Base-by-base conservation (phyloP, 2,888 invertebrate genomes). In the Ariolimax columbianus region DNA sequence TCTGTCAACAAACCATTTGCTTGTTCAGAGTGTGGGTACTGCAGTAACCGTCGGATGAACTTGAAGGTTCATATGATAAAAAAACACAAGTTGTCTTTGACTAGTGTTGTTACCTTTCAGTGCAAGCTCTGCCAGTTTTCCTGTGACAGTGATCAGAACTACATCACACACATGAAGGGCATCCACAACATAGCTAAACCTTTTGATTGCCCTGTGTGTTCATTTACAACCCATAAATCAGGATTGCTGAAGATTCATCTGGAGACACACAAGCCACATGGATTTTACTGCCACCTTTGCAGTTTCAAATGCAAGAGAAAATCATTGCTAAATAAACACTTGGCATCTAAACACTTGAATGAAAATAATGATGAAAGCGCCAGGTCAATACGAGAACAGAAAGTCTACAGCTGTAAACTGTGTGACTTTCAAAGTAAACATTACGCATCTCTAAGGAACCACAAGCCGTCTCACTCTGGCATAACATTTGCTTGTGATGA, bases 121-220 rank as follows among this genome's bases (percentile, higher is more conserved):
- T 81, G 81, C 30, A 51, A 81, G 23, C 9, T 55, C 9, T 81
- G 81, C 72, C 47, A 72, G 26, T 81, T 81, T 55, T 23, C 30
- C n/a, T 81, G 81, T 72, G 81, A 81, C n/a, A 47, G 72, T 9
- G 55, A 55, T 30, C 81, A 81, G n/a, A 72, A 81, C 9, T 81
- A 36, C 30, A 38, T 55, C 47, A 72, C 36, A 59, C 81, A 81
- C n/a, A 81, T 81, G 81, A 26, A 2, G 14, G 14, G 0, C 14
- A 36, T 33, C 40, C 81, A 81, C 43, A 30, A 36, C 40, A 72
- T 81, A 33, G 40, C 26, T 40, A 72, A 81, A 72, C 81, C 81
- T 14, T 81, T 81, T 55, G 30, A 70, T n/a, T 81, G 81, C n/a
- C 81, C 81, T 0, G 81, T 72, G n/a, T 81, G 81, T 55, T n/a